Conservation (phyloP, 1,140 invertebrate genomes). For the Phymorhynchus buccinoides region DNA sequence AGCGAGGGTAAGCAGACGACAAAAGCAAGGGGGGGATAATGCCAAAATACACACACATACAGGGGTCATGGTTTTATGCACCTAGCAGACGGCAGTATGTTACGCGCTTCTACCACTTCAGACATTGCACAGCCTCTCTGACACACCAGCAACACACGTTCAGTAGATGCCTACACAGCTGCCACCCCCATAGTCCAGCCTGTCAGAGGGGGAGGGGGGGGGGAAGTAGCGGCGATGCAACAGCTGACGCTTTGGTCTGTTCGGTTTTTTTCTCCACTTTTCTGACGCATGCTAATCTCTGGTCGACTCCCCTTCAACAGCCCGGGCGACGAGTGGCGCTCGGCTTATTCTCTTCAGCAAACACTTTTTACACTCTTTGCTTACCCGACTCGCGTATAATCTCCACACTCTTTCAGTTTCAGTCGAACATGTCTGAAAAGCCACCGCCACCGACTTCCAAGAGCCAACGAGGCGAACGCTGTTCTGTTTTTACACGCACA, state of each 20-base stretch:
- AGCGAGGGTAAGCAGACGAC: background rate
- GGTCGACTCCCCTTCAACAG: background rate
- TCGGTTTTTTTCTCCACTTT: background rate
- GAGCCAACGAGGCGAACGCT: background rate
- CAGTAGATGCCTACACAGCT: background rate
- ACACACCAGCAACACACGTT: background rate
- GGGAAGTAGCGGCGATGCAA: background rate
- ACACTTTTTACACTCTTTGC: background rate
- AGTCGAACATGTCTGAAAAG: background rate
- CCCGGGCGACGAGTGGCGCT: background rate
- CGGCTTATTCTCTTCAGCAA: background rate
- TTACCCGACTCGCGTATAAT: background rate
- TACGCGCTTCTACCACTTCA: background rate
- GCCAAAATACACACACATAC: background rate
- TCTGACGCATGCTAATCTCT: constrained; percentile 14
- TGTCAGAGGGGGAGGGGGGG: too few species aligned
- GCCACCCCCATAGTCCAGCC: background rate
- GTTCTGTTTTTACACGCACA: background rate
- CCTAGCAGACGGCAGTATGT: background rate
- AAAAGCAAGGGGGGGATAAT: constrained; percentile 1
- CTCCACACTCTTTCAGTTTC: background rate
- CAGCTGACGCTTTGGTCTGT: constrained; percentile 19
- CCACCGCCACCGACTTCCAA: background rate
- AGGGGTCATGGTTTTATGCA: background rate
- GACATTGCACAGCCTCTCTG: background rate